These are phyloP conservation scores for Hyposoter didymator DNA, from an alignment of 2,888 invertebrate species.

Conservation along the genomic window DNA sequence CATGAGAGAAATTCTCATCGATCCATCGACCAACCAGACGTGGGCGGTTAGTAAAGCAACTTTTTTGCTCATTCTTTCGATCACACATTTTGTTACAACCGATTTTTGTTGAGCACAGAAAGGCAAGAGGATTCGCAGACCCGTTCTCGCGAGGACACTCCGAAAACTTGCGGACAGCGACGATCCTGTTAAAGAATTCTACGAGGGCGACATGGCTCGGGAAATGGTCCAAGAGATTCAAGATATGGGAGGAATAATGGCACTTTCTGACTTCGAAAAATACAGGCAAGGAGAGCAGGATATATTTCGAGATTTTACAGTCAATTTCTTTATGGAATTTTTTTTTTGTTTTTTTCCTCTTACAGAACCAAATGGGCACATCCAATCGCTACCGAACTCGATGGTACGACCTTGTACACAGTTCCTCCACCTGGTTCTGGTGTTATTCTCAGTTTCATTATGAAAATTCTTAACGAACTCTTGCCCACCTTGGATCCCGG, in stretches of 20 bases:
- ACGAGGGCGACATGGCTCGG: conserved; percentile 89
- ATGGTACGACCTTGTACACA: conserved; percentile 89
- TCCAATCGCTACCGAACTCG: conserved; percentile 86
- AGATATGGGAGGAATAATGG: conserved; percentile 90
- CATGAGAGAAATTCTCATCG: conserved; percentile 85
- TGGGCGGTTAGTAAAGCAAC: conserved; percentile 72
- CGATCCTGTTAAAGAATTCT: conserved; percentile 83
- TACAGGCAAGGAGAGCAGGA: conserved; percentile 87
- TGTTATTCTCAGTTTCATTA: conserved; percentile 90
- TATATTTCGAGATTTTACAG: background rate
- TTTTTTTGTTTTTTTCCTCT: background rate
- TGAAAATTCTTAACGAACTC: conserved; percentile 91
- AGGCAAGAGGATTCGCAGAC: background rate
- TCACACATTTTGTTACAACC: background rate
- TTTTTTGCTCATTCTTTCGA: background rate
- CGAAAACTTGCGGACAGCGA: background rate
- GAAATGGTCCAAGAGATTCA: conserved; percentile 89
- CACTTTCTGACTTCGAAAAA: conserved; percentile 89
- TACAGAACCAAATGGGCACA: conserved; percentile 83
- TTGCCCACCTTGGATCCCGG: conserved; percentile 86
- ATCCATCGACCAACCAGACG: conserved; percentile 74
- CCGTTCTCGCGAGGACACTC: conserved; percentile 7
- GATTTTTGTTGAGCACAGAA: background rate
- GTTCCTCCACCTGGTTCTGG: conserved; percentile 96
- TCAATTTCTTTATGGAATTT: too few relatives aligned